Conservation (phyloP, 1,140 invertebrate genomes). For the Drosophila simulans region DNA sequence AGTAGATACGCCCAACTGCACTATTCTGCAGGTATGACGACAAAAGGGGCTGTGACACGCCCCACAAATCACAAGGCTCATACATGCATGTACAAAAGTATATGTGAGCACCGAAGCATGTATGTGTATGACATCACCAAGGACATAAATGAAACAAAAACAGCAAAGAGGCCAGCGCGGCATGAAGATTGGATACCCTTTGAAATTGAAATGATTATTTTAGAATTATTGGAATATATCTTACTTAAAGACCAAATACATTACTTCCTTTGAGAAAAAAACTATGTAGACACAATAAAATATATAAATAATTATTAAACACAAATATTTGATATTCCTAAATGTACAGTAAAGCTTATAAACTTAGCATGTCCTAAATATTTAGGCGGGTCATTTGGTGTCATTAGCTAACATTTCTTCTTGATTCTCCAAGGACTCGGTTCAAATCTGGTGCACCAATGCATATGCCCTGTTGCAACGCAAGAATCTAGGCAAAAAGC, state of each 20-base stretch:
- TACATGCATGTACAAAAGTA: constrained; percentile 7
- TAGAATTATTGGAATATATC: no score
- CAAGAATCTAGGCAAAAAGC: constrained; percentile 45
- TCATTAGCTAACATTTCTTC: neutral
- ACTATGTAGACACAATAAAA: no score
- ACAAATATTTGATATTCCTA: no score
- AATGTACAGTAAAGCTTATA: no score
- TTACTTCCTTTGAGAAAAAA: no score
- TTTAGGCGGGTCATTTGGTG: no score
- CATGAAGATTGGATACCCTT: neutral
- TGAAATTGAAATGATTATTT: neutral
- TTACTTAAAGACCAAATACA: no score
- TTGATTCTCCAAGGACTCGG: neutral
- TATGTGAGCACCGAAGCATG: constrained; percentile 22
- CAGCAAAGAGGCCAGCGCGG: neutral
- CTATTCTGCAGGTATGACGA: constrained; percentile 39
- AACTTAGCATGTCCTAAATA: no score
- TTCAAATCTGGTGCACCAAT: constrained; percentile 1
- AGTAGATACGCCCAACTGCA: constrained; percentile 6
- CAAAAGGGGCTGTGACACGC: constrained; percentile 20
- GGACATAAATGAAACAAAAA: constrained; percentile 76
- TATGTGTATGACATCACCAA: constrained; percentile 46
- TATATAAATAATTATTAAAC: no score
- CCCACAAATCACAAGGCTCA: constrained; percentile 28
- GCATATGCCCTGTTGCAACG: constrained; percentile 5